Evolutionary conservation across 2,797 vertebrate species (phyloP).

Genomic region (Myotis myotis): DNA sequence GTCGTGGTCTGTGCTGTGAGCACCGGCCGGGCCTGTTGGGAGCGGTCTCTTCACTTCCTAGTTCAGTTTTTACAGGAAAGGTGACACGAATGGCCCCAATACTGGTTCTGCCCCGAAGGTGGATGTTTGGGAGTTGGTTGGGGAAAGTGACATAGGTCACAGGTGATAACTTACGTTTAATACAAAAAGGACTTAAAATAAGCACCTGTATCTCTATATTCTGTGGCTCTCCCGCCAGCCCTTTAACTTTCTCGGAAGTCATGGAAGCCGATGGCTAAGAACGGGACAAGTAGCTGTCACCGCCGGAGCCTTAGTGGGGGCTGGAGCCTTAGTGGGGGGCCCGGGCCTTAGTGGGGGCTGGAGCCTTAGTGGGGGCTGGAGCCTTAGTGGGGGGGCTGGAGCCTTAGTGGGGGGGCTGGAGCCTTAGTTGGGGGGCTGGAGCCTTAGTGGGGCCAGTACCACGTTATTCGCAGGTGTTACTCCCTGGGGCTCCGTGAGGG

Average conservation of each 20-base stretch:
- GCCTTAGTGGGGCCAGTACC: background rate
- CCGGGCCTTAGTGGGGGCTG: no score
- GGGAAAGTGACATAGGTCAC: background rate
- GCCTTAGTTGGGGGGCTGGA: no score
- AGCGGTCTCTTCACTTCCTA: background rate
- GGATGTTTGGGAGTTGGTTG: background rate
- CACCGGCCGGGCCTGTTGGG: background rate
- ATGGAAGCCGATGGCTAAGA: background rate
- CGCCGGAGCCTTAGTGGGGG: no score
- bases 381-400: no score
- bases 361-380: no score
- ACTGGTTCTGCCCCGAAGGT: background rate
- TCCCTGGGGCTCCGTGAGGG: background rate
- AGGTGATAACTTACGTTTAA: background rate
- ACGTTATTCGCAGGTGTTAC: rapidly evolving
- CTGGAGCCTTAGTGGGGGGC: no score
- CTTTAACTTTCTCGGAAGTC: background rate
- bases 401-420: background rate
- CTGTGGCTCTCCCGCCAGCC: background rate
- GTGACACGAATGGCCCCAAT: background rate
- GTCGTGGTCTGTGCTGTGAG: background rate
- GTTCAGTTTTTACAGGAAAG: background rate
- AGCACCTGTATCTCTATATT: background rate
- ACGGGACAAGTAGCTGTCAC: rapidly evolving
- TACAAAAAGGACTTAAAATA: background rate